Percentiles rank a stretch among this genome's conserved stretches.
phyloP scores from a whole-genome alignment of 1,140 invertebrate species.

The Dendrolimus punctatus region DNA sequence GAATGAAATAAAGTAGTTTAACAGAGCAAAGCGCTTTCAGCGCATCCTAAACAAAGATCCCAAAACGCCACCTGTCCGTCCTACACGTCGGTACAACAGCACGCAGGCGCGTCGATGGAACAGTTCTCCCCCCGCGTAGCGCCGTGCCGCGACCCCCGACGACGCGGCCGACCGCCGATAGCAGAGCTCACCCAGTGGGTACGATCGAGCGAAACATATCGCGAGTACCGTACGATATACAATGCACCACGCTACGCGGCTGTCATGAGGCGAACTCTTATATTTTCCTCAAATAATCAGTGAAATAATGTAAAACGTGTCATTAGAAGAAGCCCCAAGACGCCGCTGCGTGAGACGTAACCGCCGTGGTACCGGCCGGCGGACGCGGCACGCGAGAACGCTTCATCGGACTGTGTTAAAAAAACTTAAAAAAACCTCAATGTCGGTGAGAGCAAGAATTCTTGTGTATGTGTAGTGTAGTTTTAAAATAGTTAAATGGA shows the following conservation, averaged over 20 bases:
- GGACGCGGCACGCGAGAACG: constrained; percentile 54
- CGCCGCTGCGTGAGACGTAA: constrained; percentile 17
- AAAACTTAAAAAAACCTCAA: constrained; percentile 52
- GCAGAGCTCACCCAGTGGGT: constrained; percentile 19
- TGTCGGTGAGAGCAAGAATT: constrained; percentile 55
- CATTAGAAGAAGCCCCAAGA: constrained; percentile 24
- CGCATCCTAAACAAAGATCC: constrained; percentile 3
- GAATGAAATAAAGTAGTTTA: too few species aligned
- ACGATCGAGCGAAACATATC: constrained; percentile 53
- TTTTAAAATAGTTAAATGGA: constrained; percentile 68
- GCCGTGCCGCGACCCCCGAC: constrained; percentile 32
- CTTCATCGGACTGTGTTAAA: constrained; percentile 25
- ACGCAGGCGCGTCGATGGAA: constrained; percentile 30
- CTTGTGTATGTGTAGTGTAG: constrained; percentile 59
- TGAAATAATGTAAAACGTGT: constrained; percentile 64
- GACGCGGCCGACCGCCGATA: constrained; percentile 14
- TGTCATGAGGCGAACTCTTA: constrained; percentile 49
- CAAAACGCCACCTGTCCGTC: constrained; percentile 40
- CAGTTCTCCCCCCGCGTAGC: constrained; percentile 37
- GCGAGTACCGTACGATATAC: constrained; percentile 33
- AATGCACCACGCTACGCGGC: constrained; percentile 49
- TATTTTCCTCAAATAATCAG: constrained; percentile 50
- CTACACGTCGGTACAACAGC: constrained; percentile 35
- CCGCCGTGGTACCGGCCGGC: constrained; percentile 33
- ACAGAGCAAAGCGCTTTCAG: constrained; percentile 7